Percentiles rank a stretch among this genome's conserved stretches.
These are phyloP conservation scores for Acanthopagrus latus DNA, from an alignment of 2,797 vertebrate species.

Conservation along the genomic window DNA sequence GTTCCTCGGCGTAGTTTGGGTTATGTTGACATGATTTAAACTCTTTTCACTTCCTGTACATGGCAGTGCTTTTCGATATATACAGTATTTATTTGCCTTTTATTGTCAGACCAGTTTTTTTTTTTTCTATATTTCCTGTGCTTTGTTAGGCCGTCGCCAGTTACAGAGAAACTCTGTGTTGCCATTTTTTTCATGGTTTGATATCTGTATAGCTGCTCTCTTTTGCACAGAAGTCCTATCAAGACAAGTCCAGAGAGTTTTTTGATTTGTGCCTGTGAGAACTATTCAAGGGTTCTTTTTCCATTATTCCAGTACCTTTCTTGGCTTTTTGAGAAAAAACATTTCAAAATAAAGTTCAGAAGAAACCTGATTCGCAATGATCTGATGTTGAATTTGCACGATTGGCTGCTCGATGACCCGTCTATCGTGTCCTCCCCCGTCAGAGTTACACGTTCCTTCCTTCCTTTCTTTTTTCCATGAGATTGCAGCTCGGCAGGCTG, in stretches of 20 bases:
- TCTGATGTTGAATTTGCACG: constrained; percentile 15
- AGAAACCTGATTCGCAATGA: constrained; percentile 10
- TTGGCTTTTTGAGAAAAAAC: constrained; percentile 30
- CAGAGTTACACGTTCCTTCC: not conserved
- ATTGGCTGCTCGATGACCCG: too few species aligned
- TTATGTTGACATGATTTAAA: constrained; percentile 48
- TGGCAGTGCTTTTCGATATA: constrained; percentile 33
- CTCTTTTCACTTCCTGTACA: constrained; percentile 24
- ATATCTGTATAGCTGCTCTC: constrained; percentile 39
- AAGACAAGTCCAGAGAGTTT: constrained; percentile 47
- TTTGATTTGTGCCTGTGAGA: constrained; percentile 36
- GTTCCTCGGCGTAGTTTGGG: constrained; percentile 41
- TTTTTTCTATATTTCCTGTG: constrained; percentile 37
- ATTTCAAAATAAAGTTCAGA: constrained; percentile 65
- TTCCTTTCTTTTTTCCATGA: not conserved
- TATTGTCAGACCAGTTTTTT: constrained; percentile 50
- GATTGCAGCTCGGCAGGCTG: not conserved
- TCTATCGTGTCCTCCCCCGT: too few species aligned
- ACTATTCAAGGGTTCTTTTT: constrained; percentile 6
- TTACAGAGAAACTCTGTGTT: constrained; percentile 26
- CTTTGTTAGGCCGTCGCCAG: constrained; percentile 35
- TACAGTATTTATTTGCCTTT: constrained; percentile 64
- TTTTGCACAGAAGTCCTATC: constrained; percentile 68
- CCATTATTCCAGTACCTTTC: constrained; percentile 56
- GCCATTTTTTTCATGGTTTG: constrained; percentile 21